phyloP scores from a whole-genome alignment of 2,888 invertebrate genomes.

The Drosophila paucipuncta region DNA sequence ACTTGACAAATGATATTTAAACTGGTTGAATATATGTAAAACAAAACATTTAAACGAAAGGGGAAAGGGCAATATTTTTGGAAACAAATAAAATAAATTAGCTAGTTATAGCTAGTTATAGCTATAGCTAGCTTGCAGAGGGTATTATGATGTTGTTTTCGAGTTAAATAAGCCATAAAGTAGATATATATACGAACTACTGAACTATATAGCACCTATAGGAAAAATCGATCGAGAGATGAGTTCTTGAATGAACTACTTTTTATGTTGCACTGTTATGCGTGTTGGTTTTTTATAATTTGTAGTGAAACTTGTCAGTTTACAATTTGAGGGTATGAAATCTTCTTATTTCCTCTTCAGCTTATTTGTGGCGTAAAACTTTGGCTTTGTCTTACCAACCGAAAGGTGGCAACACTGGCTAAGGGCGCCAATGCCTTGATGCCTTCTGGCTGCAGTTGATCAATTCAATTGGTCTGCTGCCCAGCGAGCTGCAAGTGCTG shows the following conservation, averaged over 20 bases:
- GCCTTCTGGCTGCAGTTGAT: conserved; percentile 45
- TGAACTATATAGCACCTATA: neutral
- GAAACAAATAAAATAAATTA: neutral
- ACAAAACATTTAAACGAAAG: neutral
- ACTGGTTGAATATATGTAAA: neutral
- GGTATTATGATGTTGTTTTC: neutral
- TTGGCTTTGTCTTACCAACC: neutral
- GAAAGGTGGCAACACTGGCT: conserved; percentile 13
- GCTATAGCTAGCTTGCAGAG: neutral
- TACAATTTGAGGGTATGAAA: neutral
- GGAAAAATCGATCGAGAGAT: neutral
- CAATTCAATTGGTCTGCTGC: conserved; percentile 31
- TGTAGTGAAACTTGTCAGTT: neutral
- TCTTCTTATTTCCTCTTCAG: neutral
- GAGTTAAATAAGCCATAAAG: no score
- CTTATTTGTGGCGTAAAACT: neutral
- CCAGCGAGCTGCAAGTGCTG: conserved; percentile 12
- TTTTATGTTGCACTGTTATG: neutral
- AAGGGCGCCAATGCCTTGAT: conserved; percentile 58
- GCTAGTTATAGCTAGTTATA: no score
- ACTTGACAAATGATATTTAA: neutral
- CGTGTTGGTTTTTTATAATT: neutral
- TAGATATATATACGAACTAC: no score
- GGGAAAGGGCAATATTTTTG: neutral
- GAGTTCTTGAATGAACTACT: neutral